Base-by-base conservation (phyloP, 2,888 invertebrate genomes). In the Drosophila infuscata region DNA sequence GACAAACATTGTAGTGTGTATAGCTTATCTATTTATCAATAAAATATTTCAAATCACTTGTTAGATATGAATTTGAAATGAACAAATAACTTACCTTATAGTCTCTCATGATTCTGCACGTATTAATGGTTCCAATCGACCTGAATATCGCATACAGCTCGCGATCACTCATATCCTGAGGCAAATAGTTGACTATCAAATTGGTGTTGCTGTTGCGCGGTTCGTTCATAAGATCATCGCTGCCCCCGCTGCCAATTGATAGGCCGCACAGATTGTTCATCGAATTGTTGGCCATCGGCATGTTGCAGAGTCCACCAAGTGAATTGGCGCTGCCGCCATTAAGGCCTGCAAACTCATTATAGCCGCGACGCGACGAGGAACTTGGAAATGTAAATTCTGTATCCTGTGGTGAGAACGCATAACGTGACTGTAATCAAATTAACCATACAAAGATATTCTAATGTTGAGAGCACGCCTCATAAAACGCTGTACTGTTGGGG, bases 111-210 rank as follows among this genome's bases (percentile, higher is more conserved):
- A 99, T 97, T 88, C 98, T 95, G 92, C 97, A 97, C 85, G 96
- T 97, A 92, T 98, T 98, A 54, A 99, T 95, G 30, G 97, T 96
- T 58, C 98, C 98, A 84, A 98, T 96, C 62, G 96, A 96, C 86
- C 96, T 95, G 93, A 99, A 99, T 94, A 98, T 96, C 79, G 96
- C 96, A 92, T 96, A 97, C 67, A 98, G 94, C 91, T 98, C 98
- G 92, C 97, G 96, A 93, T 98, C 98, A 3, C 97, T 97, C 95
- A 98, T 96, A 89, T 96, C 97, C 94, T 98, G 98, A 36, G 99
- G 98, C 89, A 99, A 95, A 93, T 98, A 99, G 94, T 99, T 99
- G 91, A 99, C 97, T 84, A 99, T 99, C 86, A 99, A 95, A 94
- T 98, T 98, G 68, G 97, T 97, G 86, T 94, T 94, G 82, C 78